phyloP scores from a whole-genome alignment of 2,113 vertebrate species.

The Sander lucioperca region DNA sequence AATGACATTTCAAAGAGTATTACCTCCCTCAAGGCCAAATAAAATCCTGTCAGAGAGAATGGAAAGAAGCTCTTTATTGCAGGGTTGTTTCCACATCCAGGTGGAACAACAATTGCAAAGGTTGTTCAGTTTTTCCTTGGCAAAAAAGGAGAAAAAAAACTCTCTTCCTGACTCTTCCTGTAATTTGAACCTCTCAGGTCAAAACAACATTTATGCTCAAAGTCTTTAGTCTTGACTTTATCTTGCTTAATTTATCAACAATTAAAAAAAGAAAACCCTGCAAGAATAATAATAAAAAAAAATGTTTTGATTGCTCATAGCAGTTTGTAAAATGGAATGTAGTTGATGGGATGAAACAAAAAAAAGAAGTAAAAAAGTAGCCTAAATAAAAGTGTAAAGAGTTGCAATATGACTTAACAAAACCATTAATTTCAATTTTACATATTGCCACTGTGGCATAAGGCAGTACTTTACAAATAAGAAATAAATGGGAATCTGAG shows the following conservation, averaged over 20 bases:
- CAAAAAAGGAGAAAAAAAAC: neutral
- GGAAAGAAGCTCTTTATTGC: neutral
- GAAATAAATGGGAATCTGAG: neutral
- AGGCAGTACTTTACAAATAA: neutral
- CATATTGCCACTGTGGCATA: neutral
- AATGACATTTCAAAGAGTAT: neutral
- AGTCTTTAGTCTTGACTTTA: neutral
- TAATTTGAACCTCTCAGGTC: neutral
- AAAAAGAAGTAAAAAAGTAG: neutral
- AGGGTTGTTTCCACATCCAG: neutral
- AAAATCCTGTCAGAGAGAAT: neutral
- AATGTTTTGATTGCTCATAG: neutral
- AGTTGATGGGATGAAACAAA: neutral
- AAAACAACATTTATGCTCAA: neutral
- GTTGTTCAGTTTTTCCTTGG: neutral
- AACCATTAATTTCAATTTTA: neutral
- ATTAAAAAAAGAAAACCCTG: neutral
- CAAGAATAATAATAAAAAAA: too few species aligned
- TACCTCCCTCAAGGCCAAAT: conserved; percentile 23
- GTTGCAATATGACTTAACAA: neutral
- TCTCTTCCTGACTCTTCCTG: too few species aligned
- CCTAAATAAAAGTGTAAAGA: neutral
- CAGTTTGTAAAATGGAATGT: neutral
- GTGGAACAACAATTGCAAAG: neutral
- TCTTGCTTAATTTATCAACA: neutral